Conservation (phyloP, 2,113 vertebrate genomes). For the Pimephales promelas region DNA sequence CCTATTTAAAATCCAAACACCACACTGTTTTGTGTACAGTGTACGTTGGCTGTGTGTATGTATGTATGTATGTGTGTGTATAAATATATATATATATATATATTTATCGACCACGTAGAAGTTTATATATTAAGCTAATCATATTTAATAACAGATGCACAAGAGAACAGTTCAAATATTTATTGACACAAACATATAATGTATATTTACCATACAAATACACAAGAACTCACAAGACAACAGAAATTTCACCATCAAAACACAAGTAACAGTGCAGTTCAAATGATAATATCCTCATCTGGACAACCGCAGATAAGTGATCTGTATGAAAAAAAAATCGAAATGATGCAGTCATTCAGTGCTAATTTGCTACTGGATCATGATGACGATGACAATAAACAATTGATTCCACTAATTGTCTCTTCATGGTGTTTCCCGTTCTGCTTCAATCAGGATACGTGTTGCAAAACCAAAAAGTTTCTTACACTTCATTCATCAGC, state of each 20-base stretch:
- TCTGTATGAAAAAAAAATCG: conserved; percentile 15
- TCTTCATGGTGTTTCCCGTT: background rate
- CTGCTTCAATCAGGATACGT: background rate
- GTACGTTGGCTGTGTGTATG: too few species aligned
- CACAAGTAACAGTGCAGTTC: conserved; percentile 54
- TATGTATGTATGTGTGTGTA: too few species aligned
- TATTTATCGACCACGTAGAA: too few species aligned
- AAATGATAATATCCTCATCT: conserved; percentile 17
- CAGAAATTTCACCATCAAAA: conserved; percentile 39
- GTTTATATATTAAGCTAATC: too few species aligned
- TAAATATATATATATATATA: background rate
- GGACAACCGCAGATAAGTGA: conserved; percentile 32
- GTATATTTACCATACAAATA: conserved; percentile 50
- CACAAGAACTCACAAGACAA: conserved; percentile 59
- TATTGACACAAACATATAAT: conserved; percentile 68
- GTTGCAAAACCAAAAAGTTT: background rate
- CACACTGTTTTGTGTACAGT: too few species aligned
- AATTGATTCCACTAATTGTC: background rate
- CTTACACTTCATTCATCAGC: background rate
- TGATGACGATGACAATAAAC: conserved; percentile 1
- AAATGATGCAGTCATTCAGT: conserved; percentile 26
- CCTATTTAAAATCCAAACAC: too few species aligned
- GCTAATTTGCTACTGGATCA: conserved; percentile 23
- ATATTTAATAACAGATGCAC: background rate
- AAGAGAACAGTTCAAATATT: conserved; percentile 56